Percentiles rank a stretch among this genome's conserved stretches.
phyloP scores from a whole-genome alignment of 2,113 vertebrate genomes.

The Chlamydotis undulata region DNA sequence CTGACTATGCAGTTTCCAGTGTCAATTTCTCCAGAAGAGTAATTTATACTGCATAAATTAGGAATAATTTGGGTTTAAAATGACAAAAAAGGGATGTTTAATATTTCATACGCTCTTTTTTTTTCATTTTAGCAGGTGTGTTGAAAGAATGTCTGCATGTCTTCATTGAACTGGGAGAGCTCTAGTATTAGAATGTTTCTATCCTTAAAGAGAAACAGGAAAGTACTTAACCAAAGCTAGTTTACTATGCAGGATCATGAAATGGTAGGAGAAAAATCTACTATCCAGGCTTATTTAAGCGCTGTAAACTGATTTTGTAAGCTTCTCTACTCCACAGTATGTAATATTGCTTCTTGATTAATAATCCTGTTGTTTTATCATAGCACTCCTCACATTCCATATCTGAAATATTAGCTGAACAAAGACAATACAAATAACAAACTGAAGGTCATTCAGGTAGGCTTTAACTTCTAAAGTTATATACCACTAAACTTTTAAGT shows the following conservation, averaged over 20 bases:
- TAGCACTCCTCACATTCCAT: background rate
- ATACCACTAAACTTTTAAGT: background rate
- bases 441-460: background rate
- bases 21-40: background rate
- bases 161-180: background rate
- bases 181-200: background rate
- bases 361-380: background rate
- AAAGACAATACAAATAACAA: background rate
- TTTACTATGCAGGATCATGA: background rate
- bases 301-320: background rate
- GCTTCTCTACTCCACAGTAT: background rate
- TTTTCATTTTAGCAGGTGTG: background rate
- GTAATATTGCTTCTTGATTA: background rate
- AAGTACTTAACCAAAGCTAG: background rate
- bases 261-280: background rate
- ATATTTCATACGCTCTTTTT: background rate
- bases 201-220: background rate
- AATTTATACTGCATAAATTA: background rate
- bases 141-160: background rate
- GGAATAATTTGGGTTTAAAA: background rate
- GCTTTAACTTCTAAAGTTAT: background rate
- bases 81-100: background rate
- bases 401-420: background rate
- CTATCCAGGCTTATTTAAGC: background rate
- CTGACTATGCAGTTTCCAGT: background rate